Base-by-base conservation (phyloP, 2,888 invertebrate species). In the Stenodera caucasica region DNA sequence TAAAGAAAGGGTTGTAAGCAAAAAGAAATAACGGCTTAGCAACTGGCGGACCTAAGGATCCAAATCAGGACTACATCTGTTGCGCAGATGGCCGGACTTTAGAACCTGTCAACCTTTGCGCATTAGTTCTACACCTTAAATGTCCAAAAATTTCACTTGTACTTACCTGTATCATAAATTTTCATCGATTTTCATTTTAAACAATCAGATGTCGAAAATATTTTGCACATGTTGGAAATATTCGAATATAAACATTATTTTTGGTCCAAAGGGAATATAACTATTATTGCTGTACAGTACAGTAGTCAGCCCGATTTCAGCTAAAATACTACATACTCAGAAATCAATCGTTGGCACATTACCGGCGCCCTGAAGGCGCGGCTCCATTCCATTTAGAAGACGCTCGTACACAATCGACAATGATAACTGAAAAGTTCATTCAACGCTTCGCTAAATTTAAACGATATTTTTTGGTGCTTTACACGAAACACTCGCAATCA, bases 31-130 rank as follows among this genome's bases (percentile, higher is more conserved):
- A 78, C 77, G 75, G 75, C 70, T 73, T 71, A 72, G 75, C 75
- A 76, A 75, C 77, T 77, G 78, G 75, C 76, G 74, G 60, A 72
- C 70, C 70, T 67, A 68, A 72, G 75, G 72, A 73, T 74, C 74
- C 73, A 79, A 79, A 78, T 78, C 78, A 78, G 75, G 73, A 73
- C 77, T 74, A 73, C 79, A 79, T 79, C 79, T 79, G 79, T 77
- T 77, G 75, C 74, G 77, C 79, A 79, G 79, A 78, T 79, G 79
- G 76, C 58, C 60, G 57, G 60, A 67, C 62, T 56, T 55, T 62
- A 63, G 60, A 60, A 63, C 60, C 63, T 63, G 63, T 60, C 63
- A 63, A 57, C 57, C 58, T 63, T 63, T 63, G 63, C 63, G 63
- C 63, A 67, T 64, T 67, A 59, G 12, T 59, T 60, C 54, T 64